Conservation (phyloP, 2,113 vertebrate genomes). For the Raja brachyura region DNA sequence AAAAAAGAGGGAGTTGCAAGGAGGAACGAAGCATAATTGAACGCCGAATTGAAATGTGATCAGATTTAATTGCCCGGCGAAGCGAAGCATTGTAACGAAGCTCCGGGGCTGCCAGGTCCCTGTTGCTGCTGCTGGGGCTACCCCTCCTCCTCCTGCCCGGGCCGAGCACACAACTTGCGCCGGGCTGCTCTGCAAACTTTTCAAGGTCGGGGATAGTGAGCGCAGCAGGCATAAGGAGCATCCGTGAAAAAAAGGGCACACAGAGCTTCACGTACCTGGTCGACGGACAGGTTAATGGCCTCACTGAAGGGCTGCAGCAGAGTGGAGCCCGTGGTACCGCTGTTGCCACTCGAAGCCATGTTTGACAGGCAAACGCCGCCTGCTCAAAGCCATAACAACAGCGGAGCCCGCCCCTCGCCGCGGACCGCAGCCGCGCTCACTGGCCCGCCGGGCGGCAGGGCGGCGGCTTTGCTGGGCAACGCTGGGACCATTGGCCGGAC, state of each 20-base stretch:
- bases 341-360: slow-evolving; percentile 58
- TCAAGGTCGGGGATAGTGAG: not conserved
- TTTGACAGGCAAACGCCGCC: not conserved
- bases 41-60: not conserved
- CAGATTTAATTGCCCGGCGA: too few species aligned
- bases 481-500: not conserved
- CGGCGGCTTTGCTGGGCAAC: too few species aligned
- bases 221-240: not conserved
- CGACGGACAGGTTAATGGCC: slow-evolving; percentile 80
- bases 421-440: not conserved
- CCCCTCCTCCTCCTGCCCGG: not conserved
- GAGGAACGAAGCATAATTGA: not conserved
- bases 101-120: too few species aligned
- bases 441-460: not conserved
- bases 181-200: not conserved
- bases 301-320: slow-evolving; percentile 86
- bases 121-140: too few species aligned
- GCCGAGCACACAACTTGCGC: not conserved
- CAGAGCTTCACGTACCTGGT: slow-evolving; percentile 68
- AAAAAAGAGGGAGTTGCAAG: not conserved
- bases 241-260: not conserved
- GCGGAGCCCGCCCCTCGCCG: not conserved
- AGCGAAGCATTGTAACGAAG: too few species aligned
- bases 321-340: slow-evolving; percentile 78
- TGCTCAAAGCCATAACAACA: slow-evolving; percentile 27